These are phyloP conservation scores for Cheumatopsyche charites DNA, from an alignment of 1,140 invertebrate species.

Conservation along the genomic window DNA sequence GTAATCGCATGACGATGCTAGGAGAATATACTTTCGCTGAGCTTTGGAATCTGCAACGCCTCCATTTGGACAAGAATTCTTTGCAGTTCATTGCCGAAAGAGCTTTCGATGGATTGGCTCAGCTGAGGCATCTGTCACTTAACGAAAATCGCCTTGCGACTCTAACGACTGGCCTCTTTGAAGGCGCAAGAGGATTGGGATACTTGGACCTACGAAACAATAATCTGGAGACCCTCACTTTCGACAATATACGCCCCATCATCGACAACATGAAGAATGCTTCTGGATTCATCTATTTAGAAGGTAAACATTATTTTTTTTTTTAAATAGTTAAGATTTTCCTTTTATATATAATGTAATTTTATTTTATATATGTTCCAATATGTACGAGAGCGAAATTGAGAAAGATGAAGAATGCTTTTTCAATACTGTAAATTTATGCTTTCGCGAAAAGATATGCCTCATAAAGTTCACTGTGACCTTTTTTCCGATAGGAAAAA, in stretches of 20 bases:
- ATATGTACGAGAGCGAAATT: background rate
- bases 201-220: conserved; percentile 77
- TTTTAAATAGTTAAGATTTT: conserved; percentile 17
- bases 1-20: conserved; percentile 74
- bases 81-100: conserved; percentile 69
- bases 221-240: conserved; percentile 73
- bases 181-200: conserved; percentile 67
- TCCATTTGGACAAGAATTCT: conserved; percentile 75
- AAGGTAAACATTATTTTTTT: conserved; percentile 73
- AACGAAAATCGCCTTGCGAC: conserved; percentile 73
- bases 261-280: conserved; percentile 74
- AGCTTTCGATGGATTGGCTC: conserved; percentile 73
- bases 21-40: conserved; percentile 77
- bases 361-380: background rate
- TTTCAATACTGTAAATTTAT: conserved; percentile 12
- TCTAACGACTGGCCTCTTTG: conserved; percentile 69
- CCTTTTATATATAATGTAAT: background rate
- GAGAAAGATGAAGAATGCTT: conserved; percentile 1
- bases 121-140: conserved; percentile 69
- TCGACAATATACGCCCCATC: conserved; percentile 74
- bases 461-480: conserved; percentile 4
- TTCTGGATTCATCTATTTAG: conserved; percentile 72
- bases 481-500: background rate
- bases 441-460: background rate
- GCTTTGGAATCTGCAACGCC: conserved; percentile 70